A percentile compares a stretch with the other conserved stretches of the same genome.
phyloP scores from a whole-genome alignment of 2,888 invertebrate genomes.

The Corythucha ciliata region DNA sequence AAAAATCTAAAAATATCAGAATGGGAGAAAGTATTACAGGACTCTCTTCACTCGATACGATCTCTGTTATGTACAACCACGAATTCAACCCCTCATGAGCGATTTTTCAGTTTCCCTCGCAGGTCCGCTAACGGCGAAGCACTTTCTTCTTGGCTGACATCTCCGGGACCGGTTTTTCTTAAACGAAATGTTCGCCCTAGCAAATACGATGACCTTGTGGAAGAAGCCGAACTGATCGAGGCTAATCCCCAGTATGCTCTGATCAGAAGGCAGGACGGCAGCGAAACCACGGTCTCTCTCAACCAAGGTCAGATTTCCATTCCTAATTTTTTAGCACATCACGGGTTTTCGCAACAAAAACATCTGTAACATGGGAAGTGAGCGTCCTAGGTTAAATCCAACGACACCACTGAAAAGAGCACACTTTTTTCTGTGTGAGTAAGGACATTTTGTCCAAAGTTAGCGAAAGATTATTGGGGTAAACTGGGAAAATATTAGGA shows the following conservation, averaged over 20 bases:
- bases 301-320: no score
- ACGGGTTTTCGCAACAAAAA: no score
- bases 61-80: conserved; percentile 31
- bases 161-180: conserved; percentile 17
- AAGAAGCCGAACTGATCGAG: conserved; percentile 31
- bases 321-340: no score
- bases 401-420: no score
- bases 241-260: conserved; percentile 19
- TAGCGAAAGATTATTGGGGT: no score
- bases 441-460: no score
- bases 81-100: conserved; percentile 29
- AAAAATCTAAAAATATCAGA: conserved; percentile 10
- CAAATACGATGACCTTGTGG: conserved; percentile 31
- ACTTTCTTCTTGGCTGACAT: conserved; percentile 8
- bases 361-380: no score
- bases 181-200: background rate
- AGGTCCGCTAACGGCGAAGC: conserved; percentile 4
- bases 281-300: conserved; percentile 28
- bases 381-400: no score
- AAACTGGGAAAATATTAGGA: no score
- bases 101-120: conserved; percentile 22
- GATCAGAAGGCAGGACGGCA: conserved; percentile 17
- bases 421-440: no score
- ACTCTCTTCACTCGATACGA: conserved; percentile 29
- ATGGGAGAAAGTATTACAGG: conserved; percentile 24